phyloP scores from a whole-genome alignment of 2,888 invertebrate species.

The Chaitophorus viminalis region DNA sequence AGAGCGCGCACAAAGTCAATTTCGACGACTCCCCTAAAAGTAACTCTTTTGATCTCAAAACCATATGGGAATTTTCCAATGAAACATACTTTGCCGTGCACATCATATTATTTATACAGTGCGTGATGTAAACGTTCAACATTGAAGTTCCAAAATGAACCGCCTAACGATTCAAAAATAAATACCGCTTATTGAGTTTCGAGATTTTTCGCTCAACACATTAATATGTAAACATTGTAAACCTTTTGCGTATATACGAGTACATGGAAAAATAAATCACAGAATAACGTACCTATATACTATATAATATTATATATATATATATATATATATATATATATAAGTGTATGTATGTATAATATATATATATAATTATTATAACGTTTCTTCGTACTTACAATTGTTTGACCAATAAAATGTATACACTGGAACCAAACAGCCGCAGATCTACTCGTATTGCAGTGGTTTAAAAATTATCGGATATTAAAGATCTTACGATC shows the following conservation, averaged over 20 bases:
- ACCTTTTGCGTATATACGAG: too few species aligned
- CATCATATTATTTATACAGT: not conserved
- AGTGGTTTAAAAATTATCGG: too few species aligned
- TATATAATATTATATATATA: too few species aligned
- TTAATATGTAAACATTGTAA: too few species aligned
- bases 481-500: too few species aligned
- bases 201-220: not conserved
- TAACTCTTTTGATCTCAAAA: constrained; percentile 54
- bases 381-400: not conserved
- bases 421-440: not conserved
- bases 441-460: too few species aligned
- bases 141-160: not conserved
- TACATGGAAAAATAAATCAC: not conserved
- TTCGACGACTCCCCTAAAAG: constrained; percentile 31
- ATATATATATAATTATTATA: too few species aligned
- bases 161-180: constrained; percentile 8
- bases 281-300: too few species aligned
- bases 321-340: too few species aligned
- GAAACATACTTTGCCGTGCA: not conserved
- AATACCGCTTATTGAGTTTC: constrained; percentile 14
- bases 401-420: not conserved
- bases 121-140: not conserved
- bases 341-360: too few species aligned
- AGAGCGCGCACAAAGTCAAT: constrained; percentile 56
- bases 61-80: constrained; percentile 56